Conservation (phyloP, 2,113 vertebrate species). For the Bagarius yarrelli region DNA sequence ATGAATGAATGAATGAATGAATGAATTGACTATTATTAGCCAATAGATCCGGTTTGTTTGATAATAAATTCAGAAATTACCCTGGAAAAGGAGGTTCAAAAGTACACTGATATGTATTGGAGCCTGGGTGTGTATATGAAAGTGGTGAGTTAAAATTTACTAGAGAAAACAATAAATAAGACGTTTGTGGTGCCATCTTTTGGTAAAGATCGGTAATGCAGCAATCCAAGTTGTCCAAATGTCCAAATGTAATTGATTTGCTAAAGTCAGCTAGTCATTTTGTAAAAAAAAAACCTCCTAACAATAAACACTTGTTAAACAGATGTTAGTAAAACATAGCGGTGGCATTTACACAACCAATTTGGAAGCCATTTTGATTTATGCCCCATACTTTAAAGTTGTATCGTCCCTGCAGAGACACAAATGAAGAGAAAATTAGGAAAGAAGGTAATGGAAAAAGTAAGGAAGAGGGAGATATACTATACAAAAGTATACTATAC, state of each 20-base stretch:
- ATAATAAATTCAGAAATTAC: background rate
- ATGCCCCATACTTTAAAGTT: background rate
- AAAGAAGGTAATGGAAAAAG: background rate
- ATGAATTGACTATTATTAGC: no score
- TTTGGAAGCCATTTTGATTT: constrained; percentile 43
- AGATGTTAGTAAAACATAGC: background rate
- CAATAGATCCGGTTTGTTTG: no score
- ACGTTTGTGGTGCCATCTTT: constrained; percentile 32
- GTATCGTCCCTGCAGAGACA: constrained; percentile 14
- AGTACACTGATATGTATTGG: background rate
- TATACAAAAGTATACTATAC: no score
- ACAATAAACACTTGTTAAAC: background rate
- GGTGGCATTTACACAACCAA: constrained; percentile 33
- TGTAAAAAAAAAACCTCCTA: background rate
- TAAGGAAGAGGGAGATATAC: background rate
- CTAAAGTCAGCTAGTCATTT: background rate
- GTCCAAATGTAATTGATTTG: background rate
- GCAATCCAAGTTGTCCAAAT: background rate
- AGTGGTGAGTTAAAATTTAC: background rate
- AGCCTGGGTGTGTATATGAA: background rate
- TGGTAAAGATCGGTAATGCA: constrained; percentile 9
- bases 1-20: background rate
- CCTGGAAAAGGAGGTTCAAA: background rate
- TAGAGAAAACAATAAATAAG: background rate
- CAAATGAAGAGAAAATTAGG: background rate